phyloP scores from a whole-genome alignment of 2,888 invertebrate genomes.

The Clostera curtula region DNA sequence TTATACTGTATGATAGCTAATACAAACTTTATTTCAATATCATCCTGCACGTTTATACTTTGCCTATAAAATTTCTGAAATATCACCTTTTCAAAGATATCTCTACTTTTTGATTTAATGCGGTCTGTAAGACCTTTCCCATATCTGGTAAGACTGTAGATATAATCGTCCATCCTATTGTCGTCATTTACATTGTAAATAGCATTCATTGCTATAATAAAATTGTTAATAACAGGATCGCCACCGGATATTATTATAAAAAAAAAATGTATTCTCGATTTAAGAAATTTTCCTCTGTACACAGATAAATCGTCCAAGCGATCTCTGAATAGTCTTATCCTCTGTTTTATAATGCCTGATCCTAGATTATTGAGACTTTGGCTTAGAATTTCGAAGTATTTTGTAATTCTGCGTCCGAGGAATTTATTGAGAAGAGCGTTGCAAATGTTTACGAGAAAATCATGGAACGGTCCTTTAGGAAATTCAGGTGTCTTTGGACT shows the following conservation, averaged over 20 bases:
- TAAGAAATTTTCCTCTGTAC: constrained; percentile 26
- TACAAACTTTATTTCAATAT: constrained; percentile 37
- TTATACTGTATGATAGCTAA: constrained; percentile 37
- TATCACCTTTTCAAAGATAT: constrained; percentile 30
- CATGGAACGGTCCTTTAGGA: constrained; percentile 38
- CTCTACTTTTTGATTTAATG: constrained; percentile 32
- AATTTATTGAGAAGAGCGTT: constrained; percentile 31
- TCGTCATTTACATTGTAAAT: constrained; percentile 25
- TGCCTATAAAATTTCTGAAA: constrained; percentile 30
- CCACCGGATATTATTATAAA: constrained; percentile 25
- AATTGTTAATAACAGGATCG: constrained; percentile 29
- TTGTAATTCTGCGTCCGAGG: constrained; percentile 18
- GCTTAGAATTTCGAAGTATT: constrained; percentile 34
- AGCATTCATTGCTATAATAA: constrained; percentile 36
- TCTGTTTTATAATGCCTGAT: constrained; percentile 26
- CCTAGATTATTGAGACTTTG: constrained; percentile 29
- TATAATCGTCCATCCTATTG: constrained; percentile 40
- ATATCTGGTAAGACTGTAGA: constrained; percentile 36
- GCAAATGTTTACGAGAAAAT: constrained; percentile 42
- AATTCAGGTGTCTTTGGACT: constrained; percentile 9
- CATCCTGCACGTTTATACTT: constrained; percentile 15
- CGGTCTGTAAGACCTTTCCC: constrained; percentile 23
- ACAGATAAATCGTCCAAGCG: constrained; percentile 26
- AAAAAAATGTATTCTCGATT: constrained; percentile 27
- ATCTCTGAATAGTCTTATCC: constrained; percentile 30